Evolutionary conservation across 2,888 invertebrate genomes (phyloP).

Genomic region (Thalpophila matura): DNA sequence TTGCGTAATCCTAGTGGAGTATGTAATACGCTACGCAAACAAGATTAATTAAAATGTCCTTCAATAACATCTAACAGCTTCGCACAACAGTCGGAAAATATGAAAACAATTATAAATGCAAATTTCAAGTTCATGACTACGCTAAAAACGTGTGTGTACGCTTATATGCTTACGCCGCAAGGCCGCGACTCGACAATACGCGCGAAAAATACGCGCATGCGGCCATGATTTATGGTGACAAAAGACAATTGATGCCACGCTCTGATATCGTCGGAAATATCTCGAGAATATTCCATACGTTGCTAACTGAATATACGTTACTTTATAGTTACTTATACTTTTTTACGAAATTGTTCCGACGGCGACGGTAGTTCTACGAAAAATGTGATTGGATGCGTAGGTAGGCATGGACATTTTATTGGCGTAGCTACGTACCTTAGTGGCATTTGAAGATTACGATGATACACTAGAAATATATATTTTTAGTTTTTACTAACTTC

Average conservation of each 20-base stretch:
- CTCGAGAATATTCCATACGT: constrained; percentile 26
- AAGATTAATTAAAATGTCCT: constrained; percentile 13
- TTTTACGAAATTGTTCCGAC: neutral
- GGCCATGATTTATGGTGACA: constrained; percentile 57
- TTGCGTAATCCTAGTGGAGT: constrained; percentile 17
- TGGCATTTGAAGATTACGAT: constrained; percentile 10
- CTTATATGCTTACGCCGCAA: constrained; percentile 50
- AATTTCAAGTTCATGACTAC: constrained; percentile 57
- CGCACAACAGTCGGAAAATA: constrained; percentile 37
- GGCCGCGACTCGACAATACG: constrained; percentile 43
- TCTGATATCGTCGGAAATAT: constrained; percentile 44
- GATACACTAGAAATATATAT: constrained; percentile 10
- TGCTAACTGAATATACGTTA: constrained; percentile 35
- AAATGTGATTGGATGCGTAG: constrained; percentile 35
- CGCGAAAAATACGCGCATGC: constrained; percentile 54
- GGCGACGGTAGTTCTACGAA: constrained; percentile 11
- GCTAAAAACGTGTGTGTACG: constrained; percentile 39
- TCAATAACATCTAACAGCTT: neutral
- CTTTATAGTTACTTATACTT: constrained; percentile 10
- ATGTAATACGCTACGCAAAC: constrained; percentile 2
- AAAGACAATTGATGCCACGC: constrained; percentile 58
- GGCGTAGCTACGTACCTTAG: constrained; percentile 13
- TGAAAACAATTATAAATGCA: constrained; percentile 49
- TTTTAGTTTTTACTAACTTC: too few species aligned
- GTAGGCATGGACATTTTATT: constrained; percentile 31